These are phyloP conservation scores for Pemphredon lugubris DNA, from an alignment of 2,888 invertebrate species.

Conservation along the genomic window DNA sequence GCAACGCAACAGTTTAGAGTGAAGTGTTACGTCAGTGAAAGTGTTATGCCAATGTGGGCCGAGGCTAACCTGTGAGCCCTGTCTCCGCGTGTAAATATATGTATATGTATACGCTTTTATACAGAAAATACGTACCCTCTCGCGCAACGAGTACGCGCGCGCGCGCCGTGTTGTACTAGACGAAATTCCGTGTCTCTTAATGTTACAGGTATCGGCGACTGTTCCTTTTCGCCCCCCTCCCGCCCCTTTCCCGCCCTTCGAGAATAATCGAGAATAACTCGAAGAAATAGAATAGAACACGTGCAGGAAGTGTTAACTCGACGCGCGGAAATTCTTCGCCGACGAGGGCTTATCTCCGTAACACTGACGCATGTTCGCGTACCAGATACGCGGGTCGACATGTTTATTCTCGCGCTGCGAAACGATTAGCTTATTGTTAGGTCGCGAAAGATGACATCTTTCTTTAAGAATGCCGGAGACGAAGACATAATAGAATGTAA, in stretches of 20 bases:
- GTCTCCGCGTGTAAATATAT: constrained; percentile 71
- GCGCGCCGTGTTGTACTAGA: constrained; percentile 5
- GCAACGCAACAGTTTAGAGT: constrained; percentile 80
- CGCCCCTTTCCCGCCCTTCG: neutral
- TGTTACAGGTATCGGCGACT: constrained; percentile 25
- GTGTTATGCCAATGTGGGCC: constrained; percentile 81
- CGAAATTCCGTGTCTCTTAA: constrained; percentile 50
- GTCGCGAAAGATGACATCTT: constrained; percentile 51
- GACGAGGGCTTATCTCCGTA: neutral
- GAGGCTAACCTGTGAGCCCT: constrained; percentile 81
- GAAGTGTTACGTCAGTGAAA: constrained; percentile 81
- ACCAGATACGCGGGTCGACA: constrained; percentile 16
- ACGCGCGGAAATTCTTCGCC: constrained; percentile 14
- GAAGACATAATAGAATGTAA: constrained; percentile 56
- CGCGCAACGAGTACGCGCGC: constrained; percentile 22
- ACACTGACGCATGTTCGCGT: constrained; percentile 5
- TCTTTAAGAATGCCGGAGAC: constrained; percentile 49
- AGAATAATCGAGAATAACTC: constrained; percentile 24
- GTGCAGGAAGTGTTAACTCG: constrained; percentile 63
- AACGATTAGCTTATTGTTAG: constrained; percentile 47
- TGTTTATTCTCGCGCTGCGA: constrained; percentile 11
- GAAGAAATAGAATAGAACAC: constrained; percentile 58
- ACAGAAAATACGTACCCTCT: constrained; percentile 50
- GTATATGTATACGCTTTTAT: constrained; percentile 27
- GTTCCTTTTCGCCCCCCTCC: neutral